phyloP scores from a whole-genome alignment of 2,888 invertebrate species.

The Tanypteryx hageni region DNA sequence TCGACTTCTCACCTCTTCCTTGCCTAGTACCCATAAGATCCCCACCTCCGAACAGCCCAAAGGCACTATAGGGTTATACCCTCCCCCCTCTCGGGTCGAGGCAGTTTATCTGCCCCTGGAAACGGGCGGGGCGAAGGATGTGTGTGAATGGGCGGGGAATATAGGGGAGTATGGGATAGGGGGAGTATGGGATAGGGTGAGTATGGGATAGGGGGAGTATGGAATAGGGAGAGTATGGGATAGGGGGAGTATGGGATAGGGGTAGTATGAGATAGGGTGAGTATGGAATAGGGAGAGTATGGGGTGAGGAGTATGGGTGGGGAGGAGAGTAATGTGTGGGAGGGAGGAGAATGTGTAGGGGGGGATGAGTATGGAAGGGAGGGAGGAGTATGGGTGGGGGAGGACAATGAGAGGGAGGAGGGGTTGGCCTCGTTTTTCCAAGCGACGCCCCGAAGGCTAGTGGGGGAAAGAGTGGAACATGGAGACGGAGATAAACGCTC shows the following conservation, averaged over 20 bases:
- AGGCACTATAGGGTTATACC: background rate
- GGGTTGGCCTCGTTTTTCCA: background rate
- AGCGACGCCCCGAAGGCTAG: background rate
- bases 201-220: too few relatives aligned
- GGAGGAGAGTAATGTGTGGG: too few relatives aligned
- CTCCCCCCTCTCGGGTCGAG: background rate
- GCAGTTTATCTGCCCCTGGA: background rate
- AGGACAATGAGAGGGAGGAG: background rate
- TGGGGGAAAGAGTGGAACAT: background rate
- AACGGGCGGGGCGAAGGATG: background rate
- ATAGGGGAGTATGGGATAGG: too few relatives aligned
- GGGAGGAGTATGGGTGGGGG: background rate
- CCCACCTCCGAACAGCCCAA: background rate
- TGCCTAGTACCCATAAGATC: background rate
- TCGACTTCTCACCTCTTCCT: background rate
- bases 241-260: too few relatives aligned
- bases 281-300: too few relatives aligned
- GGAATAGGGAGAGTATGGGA: too few relatives aligned
- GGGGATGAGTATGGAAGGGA: background rate
- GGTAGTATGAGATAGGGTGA: too few relatives aligned
- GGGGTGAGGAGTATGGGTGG: too few relatives aligned
- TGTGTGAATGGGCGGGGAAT: background rate
- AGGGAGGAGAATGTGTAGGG: too few relatives aligned
- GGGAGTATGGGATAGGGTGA: too few relatives aligned
- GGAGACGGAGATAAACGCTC: background rate